Evolutionary conservation across 2,797 vertebrate genomes (phyloP).

Genomic region (Diplodus sargus): DNA sequence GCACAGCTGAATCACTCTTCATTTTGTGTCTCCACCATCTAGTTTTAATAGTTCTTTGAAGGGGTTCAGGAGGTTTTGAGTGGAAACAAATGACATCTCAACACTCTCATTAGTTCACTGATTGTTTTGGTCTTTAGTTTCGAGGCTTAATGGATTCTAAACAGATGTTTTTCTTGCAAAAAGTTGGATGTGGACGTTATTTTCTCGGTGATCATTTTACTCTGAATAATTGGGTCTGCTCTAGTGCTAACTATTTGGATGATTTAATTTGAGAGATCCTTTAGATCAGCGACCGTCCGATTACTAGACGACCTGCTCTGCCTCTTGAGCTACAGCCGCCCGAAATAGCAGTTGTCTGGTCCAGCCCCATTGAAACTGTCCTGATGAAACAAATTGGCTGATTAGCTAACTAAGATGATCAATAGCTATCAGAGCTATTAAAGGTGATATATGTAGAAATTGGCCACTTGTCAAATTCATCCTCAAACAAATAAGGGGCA

Average conservation of each 20-base stretch:
- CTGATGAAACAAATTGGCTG: background rate
- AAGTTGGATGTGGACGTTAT: background rate
- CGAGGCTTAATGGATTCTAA: background rate
- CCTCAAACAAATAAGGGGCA: no score
- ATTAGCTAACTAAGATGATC: no score
- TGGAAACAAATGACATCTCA: conserved; percentile 19
- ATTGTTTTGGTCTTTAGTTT: conserved; percentile 8
- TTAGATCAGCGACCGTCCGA: no score
- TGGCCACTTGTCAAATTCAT: no score
- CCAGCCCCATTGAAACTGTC: no score
- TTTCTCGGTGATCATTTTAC: background rate
- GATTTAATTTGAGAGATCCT: background rate
- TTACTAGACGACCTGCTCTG: no score
- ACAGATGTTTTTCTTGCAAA: background rate
- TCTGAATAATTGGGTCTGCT: background rate
- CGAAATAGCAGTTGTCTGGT: no score
- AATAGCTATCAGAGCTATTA: no score
- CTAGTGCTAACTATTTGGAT: background rate
- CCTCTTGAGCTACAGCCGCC: no score
- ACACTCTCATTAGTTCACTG: conserved; percentile 1
- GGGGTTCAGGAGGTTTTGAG: background rate
- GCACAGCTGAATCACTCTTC: background rate
- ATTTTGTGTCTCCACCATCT: background rate
- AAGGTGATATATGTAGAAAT: no score
- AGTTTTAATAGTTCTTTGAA: conserved; percentile 13